Evolutionary conservation across 2,113 vertebrate genomes (phyloP), one percentile per base, ranked within the genome.

Genomic region (Mandrillus leucophaeus): DNA sequence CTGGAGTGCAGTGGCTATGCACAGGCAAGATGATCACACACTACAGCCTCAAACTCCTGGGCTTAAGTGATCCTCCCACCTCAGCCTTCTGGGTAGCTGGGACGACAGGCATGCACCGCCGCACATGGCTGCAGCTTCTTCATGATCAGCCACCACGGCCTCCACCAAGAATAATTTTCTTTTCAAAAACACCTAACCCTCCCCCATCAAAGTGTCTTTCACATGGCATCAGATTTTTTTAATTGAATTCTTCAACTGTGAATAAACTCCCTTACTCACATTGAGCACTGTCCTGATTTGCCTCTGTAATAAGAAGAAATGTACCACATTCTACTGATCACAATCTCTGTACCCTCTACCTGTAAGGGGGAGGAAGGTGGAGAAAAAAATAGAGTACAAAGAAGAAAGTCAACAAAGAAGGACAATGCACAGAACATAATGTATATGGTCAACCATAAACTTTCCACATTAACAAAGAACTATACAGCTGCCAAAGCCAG

Each of bases 181-280:
- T 93, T 66, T 23, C 22, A 88, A 86, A 95, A 95, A 83, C 13
- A 55, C 8, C 84, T 79, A 88, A 72, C 18, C 20, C 14, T 82
- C 10, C 16, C 13, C 81, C n/a, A 61, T 59, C 80, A 87, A 68
- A 86, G 35, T 40, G 57, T 52, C 23, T 88, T 90, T 87, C 23
- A 82, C 35, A 16, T 43, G 45, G 17, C 30, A 93, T 75, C 87
- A 70, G 80, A 22, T 72, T 43, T 66, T 76, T 94, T 82, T 20
- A 86, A 89, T 25, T 79, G 59, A 80, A 88, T 83, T 89, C 64
- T 92, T 92, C 81, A 73, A 38, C 88, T 87, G 43, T 72, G 76
- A 93, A 91, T 96, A 35, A 96, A 89, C 18, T 92, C 43, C 70
- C 23, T 78, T 48, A 55, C 25, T 90, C 92, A 73, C 10, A 82